These are phyloP conservation scores for Capreolus pygargus DNA, from an alignment of 2,113 vertebrate genomes.

Conservation along the genomic window DNA sequence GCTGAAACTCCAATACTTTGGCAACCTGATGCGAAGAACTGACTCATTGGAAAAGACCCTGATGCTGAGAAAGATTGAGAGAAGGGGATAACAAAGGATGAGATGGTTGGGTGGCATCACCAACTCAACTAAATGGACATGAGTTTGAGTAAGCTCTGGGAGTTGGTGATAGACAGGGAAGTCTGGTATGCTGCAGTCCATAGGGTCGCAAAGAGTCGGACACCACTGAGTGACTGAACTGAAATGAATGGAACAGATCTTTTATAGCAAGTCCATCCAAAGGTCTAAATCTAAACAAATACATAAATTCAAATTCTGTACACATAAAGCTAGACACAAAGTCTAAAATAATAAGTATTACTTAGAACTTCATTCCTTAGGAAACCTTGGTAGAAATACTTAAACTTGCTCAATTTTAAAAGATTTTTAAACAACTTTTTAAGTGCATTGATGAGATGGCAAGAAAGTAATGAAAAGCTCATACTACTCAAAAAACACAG, in stretches of 20 bases:
- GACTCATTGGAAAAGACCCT: background rate
- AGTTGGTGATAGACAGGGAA: background rate
- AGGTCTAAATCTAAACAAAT: background rate
- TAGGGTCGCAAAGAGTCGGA: background rate
- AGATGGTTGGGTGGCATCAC: background rate
- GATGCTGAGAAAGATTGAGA: background rate
- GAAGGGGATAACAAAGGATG: background rate
- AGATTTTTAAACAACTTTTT: background rate
- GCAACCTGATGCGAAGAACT: background rate
- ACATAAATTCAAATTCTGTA: background rate
- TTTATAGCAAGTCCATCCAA: background rate
- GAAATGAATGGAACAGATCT: background rate
- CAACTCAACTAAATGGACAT: background rate
- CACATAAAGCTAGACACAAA: background rate
- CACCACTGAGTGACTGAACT: background rate
- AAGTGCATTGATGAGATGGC: background rate
- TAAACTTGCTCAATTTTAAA: background rate
- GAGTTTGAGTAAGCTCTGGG: background rate
- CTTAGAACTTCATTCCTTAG: background rate
- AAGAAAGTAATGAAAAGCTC: background rate
- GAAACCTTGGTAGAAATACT: background rate
- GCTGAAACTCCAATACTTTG: background rate
- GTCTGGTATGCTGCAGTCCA: background rate
- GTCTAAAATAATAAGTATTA: background rate
- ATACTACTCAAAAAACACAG: background rate